These are phyloP conservation scores for Eulemur rubriventer DNA, from an alignment of 2,797 vertebrate species.

Conservation along the genomic window DNA sequence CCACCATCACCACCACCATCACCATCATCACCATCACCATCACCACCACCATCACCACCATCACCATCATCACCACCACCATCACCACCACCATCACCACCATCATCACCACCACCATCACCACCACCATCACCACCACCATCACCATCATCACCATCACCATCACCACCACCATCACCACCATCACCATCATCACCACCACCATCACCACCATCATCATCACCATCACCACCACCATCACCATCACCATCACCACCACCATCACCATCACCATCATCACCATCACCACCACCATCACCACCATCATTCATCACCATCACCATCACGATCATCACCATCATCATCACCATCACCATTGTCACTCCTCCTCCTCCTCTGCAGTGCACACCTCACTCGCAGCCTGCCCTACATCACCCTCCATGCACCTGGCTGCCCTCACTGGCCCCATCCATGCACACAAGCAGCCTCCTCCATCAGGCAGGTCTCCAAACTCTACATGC, in stretches of 20 bases:
- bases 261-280: accelerated
- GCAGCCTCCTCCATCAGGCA: not conserved
- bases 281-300: accelerated
- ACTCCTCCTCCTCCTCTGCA: not conserved
- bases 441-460: accelerated
- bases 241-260: accelerated
- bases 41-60: accelerated
- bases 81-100: accelerated
- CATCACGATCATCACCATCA: accelerated
- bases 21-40: accelerated
- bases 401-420: not conserved
- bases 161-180: accelerated
- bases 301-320: accelerated
- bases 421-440: accelerated
- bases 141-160: accelerated
- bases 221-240: accelerated
- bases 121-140: accelerated
- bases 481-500: not conserved
- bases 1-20: accelerated
- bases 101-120: accelerated
- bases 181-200: accelerated
- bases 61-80: accelerated
- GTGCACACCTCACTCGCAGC: not conserved
- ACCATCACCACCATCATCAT: accelerated
- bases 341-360: accelerated